Percentiles rank a stretch among this genome's conserved stretches.
Conservation (phyloP, 2,113 vertebrate genomes). For the Trochalopteron elliotii region DNA sequence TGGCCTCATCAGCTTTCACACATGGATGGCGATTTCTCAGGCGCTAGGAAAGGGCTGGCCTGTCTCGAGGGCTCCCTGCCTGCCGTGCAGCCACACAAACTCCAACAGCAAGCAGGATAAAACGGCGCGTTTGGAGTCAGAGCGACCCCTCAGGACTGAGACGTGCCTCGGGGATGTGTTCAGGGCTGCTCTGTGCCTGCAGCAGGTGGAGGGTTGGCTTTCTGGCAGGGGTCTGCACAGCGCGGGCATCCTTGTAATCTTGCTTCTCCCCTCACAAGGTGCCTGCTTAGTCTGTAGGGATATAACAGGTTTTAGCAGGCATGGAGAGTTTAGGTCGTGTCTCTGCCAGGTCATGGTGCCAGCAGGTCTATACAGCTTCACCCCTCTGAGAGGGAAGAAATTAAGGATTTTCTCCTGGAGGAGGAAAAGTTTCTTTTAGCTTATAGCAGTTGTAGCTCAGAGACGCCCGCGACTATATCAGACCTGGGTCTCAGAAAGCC, state of each 20-base stretch:
- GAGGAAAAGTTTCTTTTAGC: conserved; percentile 18
- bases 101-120: not conserved
- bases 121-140: not conserved
- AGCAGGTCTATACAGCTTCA: not conserved
- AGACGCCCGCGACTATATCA: not conserved
- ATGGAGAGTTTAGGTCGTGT: not conserved
- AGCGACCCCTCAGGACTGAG: not conserved
- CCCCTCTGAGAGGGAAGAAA: not conserved
- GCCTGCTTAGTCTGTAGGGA: not conserved
- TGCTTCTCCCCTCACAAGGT: not conserved
- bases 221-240: not conserved
- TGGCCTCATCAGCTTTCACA: not conserved
- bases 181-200: not conserved
- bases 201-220: not conserved
- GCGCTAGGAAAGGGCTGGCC: not conserved
- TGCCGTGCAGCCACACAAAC: not conserved
- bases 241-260: not conserved
- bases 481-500: not conserved
- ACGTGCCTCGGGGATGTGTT: rapidly evolving
- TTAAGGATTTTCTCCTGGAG: not conserved
- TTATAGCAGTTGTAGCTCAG: not conserved
- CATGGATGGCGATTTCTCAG: not conserved
- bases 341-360: not conserved
- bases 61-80: not conserved
- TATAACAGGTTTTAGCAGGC: not conserved